Percentiles rank a stretch among this genome's conserved stretches.
phyloP scores from a whole-genome alignment of 2,113 vertebrate species.

The Pollimyrus isidori region DNA sequence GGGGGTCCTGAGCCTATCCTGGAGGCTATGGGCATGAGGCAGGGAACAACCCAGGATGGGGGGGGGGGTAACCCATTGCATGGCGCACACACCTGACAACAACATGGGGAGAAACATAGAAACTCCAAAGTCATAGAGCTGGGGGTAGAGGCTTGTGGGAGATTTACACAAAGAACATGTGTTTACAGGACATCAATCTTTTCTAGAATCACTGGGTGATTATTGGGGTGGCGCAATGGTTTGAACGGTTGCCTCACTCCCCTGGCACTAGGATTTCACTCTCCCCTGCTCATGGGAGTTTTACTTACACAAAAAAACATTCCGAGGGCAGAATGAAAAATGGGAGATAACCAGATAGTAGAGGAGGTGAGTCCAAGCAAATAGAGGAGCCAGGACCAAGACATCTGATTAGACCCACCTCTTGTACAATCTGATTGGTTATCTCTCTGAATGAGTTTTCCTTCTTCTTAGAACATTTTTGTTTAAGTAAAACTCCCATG shows the following conservation, averaged over 20 bases:
- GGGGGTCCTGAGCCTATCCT: background rate
- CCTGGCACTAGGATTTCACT: too few relatives aligned
- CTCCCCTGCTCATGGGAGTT: too few relatives aligned
- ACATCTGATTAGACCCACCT: background rate
- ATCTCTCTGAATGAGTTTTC: background rate
- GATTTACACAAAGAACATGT: too few relatives aligned
- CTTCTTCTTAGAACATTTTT: background rate
- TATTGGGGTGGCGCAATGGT: too few relatives aligned
- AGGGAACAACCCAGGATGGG: background rate
- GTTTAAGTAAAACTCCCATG: background rate
- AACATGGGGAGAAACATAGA: background rate
- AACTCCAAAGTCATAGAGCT: background rate
- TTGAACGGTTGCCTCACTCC: too few relatives aligned
- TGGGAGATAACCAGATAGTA: too few relatives aligned
- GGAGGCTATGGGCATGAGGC: background rate
- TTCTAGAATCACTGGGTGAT: too few relatives aligned
- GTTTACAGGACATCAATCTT: too few relatives aligned
- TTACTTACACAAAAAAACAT: too few relatives aligned
- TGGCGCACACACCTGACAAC: background rate
- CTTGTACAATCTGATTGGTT: background rate
- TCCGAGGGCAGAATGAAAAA: too few relatives aligned
- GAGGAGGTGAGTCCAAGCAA: too few relatives aligned
- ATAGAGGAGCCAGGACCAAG: background rate
- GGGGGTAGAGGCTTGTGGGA: too few relatives aligned
- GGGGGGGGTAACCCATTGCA: background rate